Percentiles rank a stretch among this genome's conserved stretches.
These are phyloP conservation scores for Burhinus oedicnemus DNA, from an alignment of 2,113 vertebrate genomes.

Conservation along the genomic window DNA sequence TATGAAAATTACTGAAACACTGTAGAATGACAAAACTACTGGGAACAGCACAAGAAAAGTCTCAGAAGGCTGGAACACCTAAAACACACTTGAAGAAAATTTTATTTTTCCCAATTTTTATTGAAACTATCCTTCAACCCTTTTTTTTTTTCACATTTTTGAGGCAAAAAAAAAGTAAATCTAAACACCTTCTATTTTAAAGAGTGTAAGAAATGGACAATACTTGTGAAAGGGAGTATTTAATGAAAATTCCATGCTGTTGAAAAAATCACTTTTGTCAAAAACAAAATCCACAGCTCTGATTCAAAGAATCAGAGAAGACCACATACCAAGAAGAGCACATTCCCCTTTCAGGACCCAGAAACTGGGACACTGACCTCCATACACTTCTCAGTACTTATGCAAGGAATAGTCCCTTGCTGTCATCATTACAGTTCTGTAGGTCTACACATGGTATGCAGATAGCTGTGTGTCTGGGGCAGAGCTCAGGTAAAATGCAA, in stretches of 20 bases:
- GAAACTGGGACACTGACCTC: background rate
- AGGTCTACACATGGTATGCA: background rate
- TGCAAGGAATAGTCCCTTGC: background rate
- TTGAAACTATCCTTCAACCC: background rate
- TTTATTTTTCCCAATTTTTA: background rate
- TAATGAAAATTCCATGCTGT: background rate
- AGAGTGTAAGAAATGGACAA: background rate
- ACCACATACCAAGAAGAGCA: background rate
- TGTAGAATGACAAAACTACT: background rate
- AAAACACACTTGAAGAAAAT: background rate
- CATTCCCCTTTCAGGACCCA: background rate
- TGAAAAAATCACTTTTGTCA: background rate
- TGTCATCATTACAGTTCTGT: background rate
- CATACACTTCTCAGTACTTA: background rate
- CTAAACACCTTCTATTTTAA: background rate
- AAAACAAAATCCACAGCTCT: background rate
- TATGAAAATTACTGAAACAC: background rate
- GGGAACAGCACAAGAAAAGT: background rate
- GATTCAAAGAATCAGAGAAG: background rate
- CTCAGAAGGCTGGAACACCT: background rate
- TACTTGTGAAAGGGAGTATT: background rate
- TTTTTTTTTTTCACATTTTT: background rate
- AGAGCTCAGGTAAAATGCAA: background rate
- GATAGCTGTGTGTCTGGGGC: background rate
- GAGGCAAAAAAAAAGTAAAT: accelerated